Evolutionary conservation across 92 coral and sea anemone genomes (phyloP), one percentile per base, ranked within the genome.

Genomic region (Actinostola sp.): DNA sequence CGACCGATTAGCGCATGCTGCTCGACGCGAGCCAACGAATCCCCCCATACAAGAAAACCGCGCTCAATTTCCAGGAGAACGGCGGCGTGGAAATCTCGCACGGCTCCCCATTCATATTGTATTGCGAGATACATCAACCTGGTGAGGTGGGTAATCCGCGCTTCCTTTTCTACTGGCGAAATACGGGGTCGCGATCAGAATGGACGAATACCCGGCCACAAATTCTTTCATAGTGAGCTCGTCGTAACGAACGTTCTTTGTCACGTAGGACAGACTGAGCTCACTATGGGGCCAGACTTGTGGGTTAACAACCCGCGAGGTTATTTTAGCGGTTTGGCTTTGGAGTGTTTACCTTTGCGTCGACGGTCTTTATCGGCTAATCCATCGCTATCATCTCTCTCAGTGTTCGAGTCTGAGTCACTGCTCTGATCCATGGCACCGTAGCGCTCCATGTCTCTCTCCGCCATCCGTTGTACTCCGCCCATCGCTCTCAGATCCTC

Each of bases 11-110:
- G n/a, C n/a, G 35, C 28, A 16, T 42, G 57, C 30, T 20, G 42
- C 42, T 74, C 80, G 19, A 74, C 13, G 25, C 44, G 64, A 24
- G 31, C 64, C 6, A 58, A 25, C 32, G 64, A 58, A 28, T 58
- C 64, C 2, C 35, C 31, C 29, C 29, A 58, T 4, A 16, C 3
- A 5, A 58, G 16, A 2, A 13, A 31, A 1, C 78, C 64, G 17
- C 64, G 32, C 23, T 58, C 64, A 15, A 28, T 58, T 58, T 58
- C 64, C 30, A 58, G 7, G 3, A 8, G 64, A 28, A 58, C 64
- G 23, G 64, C 28, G 30, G 64, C 64, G 35, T 58, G 64, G 5
- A 58, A 25, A 9, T 9, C 28, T 15, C 64, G 50, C 0, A 62
- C 62, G 0, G 71, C 71, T 0, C 14, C 42, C 80, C 80, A 62